These are phyloP conservation scores for Kradibia gibbosae DNA, from an alignment of 1,140 invertebrate genomes.

Conservation along the genomic window DNA sequence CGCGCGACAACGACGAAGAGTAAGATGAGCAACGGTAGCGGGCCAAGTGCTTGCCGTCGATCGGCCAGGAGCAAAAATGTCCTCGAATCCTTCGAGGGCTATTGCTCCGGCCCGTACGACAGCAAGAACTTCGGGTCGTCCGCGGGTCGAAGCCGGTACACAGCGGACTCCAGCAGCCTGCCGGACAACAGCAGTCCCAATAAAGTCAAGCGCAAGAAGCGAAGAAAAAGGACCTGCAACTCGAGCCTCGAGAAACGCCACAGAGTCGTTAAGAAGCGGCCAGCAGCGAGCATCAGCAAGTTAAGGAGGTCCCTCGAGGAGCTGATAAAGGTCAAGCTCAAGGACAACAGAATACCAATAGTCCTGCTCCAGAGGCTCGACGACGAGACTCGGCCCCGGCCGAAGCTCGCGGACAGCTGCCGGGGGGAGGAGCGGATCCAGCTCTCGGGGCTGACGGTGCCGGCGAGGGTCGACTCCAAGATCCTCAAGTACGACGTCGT, in stretches of 20 bases:
- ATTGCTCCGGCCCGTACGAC: not conserved
- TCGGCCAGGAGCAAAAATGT: constrained; percentile 34
- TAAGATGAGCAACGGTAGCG: constrained; percentile 26
- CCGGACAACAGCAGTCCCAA: constrained; percentile 27
- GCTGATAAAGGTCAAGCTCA: constrained; percentile 15
- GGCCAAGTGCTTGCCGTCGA: constrained; percentile 25
- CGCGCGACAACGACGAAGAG: constrained; percentile 35
- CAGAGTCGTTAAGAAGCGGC: not conserved
- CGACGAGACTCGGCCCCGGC: not conserved
- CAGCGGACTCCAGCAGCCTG: not conserved
- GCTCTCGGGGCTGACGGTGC: constrained; percentile 3
- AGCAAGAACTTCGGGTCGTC: not conserved
- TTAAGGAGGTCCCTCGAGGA: not conserved
- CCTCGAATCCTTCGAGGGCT: constrained; percentile 24
- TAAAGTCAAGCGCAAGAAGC: constrained; percentile 41
- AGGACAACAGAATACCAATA: constrained; percentile 17
- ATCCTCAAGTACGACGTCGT: constrained; percentile 12
- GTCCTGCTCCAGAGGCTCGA: constrained; percentile 26
- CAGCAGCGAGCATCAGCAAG: not conserved
- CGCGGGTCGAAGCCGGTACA: not conserved
- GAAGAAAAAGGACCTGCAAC: constrained; percentile 33
- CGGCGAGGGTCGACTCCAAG: constrained; percentile 20
- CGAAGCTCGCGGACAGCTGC: constrained; percentile 3
- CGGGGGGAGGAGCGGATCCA: not conserved
- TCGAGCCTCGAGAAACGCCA: not conserved